Evolutionary conservation across 2,888 invertebrate species (phyloP).

Genomic region (Adelognathus sp.): DNA sequence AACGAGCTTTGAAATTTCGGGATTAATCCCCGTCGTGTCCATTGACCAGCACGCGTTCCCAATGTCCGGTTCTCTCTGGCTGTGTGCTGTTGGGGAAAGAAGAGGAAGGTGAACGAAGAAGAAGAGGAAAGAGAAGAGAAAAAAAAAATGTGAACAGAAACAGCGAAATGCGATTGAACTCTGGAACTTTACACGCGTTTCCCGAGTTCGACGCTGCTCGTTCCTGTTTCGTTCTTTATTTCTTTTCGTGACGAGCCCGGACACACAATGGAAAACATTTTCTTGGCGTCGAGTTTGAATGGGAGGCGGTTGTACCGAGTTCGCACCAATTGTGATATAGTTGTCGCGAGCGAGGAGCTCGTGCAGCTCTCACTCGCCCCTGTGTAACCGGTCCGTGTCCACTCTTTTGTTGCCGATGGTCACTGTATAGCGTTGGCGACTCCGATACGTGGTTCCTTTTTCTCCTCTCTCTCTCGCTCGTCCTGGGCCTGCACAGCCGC

Average conservation of each 20-base stretch:
- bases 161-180: conserved; percentile 40
- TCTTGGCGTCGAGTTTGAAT: conserved; percentile 62
- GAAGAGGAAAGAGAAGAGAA: conserved; percentile 16
- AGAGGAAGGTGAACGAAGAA: conserved; percentile 4
- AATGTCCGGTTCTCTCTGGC: conserved; percentile 35
- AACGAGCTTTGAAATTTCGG: conserved; percentile 53
- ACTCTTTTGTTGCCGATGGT: conserved; percentile 55
- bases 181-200: conserved; percentile 33
- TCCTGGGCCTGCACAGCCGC: background rate
- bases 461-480: background rate
- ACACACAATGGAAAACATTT: conserved; percentile 67
- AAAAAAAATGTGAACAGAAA: conserved; percentile 22
- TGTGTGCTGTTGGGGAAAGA: background rate
- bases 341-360: conserved; percentile 66
- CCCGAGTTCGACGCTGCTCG: conserved; percentile 5
- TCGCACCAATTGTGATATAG: conserved; percentile 71
- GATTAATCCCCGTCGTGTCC: conserved; percentile 67
- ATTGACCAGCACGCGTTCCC: conserved; percentile 73
- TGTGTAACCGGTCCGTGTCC: conserved; percentile 71
- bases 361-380: background rate
- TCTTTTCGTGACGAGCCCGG: background rate
- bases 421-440: conserved; percentile 43
- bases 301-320: conserved; percentile 65
- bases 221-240: conserved; percentile 14
- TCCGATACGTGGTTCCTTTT: background rate